These are phyloP conservation scores for Mantis religiosa DNA, from an alignment of 2,888 invertebrate genomes.

Conservation along the genomic window DNA sequence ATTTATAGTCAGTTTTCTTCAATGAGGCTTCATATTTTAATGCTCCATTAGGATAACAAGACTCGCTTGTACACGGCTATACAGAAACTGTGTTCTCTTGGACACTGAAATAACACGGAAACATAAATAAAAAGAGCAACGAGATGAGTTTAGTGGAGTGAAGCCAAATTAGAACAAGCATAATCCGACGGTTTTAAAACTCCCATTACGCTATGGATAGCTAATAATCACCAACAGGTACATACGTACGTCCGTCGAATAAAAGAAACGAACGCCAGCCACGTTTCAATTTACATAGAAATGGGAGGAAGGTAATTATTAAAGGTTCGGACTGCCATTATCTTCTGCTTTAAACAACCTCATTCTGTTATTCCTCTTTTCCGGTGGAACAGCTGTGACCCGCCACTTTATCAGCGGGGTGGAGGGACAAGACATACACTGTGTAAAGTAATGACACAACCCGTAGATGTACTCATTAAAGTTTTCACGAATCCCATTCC, in stretches of 20 bases:
- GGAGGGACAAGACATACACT: not conserved
- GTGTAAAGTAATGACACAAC: not conserved
- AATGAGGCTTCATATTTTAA: too few species aligned
- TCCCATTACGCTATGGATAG: not conserved
- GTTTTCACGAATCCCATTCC: not conserved
- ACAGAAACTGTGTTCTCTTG: too few species aligned
- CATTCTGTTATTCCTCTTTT: not conserved
- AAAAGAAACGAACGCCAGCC: not conserved
- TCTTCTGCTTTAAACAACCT: not conserved
- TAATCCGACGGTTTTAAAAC: not conserved
- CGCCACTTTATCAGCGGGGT: not conserved
- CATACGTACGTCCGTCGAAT: not conserved
- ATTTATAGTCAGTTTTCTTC: too few species aligned
- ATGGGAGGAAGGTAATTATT: not conserved
- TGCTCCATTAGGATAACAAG: too few species aligned
- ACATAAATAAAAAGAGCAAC: not conserved
- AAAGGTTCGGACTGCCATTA: not conserved
- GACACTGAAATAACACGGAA: too few species aligned
- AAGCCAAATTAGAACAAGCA: not conserved
- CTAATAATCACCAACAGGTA: not conserved
- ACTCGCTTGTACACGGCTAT: too few species aligned
- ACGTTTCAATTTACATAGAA: not conserved
- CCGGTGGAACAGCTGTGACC: not conserved
- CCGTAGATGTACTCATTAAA: not conserved
- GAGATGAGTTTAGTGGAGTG: not conserved